phyloP scores from a whole-genome alignment of 2,113 vertebrate genomes.

The Triplophysa rosa region DNA sequence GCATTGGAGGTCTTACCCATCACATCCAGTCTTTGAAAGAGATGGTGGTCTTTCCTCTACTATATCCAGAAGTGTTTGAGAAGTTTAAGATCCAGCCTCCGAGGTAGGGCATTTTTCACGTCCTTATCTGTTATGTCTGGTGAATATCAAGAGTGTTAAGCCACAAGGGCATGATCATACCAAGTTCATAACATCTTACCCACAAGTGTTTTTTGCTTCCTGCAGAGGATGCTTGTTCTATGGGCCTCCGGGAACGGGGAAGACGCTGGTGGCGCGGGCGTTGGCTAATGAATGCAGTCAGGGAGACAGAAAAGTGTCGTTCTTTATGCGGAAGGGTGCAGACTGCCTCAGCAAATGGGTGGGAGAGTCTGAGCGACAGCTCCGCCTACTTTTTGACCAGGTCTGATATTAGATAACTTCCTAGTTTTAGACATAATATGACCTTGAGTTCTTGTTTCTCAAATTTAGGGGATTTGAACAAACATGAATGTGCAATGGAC shows the following conservation, averaged over 20 bases:
- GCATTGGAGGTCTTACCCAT: conserved; percentile 89
- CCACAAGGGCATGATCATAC: too few relatives aligned
- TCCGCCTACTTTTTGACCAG: conserved; percentile 98
- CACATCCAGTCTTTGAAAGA: conserved; percentile 97
- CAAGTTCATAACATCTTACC: background rate
- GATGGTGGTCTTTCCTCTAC: conserved; percentile 98
- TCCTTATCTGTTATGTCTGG: too few relatives aligned
- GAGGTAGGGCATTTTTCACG: conserved; percentile 74
- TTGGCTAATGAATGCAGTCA: conserved; percentile 98
- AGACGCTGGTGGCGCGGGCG: conserved; percentile 96
- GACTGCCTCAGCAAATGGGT: conserved; percentile 99
- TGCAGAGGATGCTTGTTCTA: conserved; percentile 98
- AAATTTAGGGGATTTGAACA: too few relatives aligned
- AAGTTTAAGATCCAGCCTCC: conserved; percentile 99
- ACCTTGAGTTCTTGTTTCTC: background rate
- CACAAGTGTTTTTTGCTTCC: conserved; percentile 45
- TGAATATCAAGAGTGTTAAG: too few relatives aligned
- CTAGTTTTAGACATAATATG: background rate
- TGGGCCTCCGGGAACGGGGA: conserved; percentile 96
- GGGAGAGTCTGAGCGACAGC: conserved; percentile 96
- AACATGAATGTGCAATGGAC: too few relatives aligned
- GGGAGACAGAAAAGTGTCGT: conserved; percentile 95
- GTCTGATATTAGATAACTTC: conserved; percentile 66
- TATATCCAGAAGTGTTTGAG: conserved; percentile 98
- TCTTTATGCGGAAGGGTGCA: conserved; percentile 99